These are phyloP conservation scores for Leucoraja ocellata DNA, from an alignment of 2,797 vertebrate species.

Conservation along the genomic window DNA sequence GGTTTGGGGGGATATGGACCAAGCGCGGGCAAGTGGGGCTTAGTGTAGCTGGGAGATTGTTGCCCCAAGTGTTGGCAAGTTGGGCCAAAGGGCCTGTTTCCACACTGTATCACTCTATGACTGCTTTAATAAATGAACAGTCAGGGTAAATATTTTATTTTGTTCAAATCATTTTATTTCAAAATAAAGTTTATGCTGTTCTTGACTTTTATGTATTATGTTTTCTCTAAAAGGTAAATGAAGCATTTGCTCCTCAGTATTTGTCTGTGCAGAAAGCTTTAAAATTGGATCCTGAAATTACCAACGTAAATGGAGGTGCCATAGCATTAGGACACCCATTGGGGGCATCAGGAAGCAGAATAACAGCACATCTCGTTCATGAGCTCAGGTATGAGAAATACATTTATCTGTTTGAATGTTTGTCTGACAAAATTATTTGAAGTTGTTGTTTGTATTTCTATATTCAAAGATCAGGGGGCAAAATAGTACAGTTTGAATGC, in stretches of 20 bases:
- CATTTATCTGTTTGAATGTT: not conserved
- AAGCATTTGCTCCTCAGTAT: slow-evolving; percentile 89
- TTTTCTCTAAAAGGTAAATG: slow-evolving; percentile 72
- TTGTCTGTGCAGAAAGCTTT: slow-evolving; percentile 77
- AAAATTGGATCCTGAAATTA: slow-evolving; percentile 76
- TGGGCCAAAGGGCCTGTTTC: no score
- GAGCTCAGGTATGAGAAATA: slow-evolving; percentile 71
- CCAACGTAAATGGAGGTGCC: slow-evolving; percentile 82
- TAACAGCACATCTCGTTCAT: slow-evolving; percentile 81
- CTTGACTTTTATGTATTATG: not conserved
- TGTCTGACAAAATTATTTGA: not conserved
- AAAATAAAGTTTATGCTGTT: not conserved
- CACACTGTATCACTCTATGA: no score
- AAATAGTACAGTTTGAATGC: not conserved
- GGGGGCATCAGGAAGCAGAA: slow-evolving; percentile 81
- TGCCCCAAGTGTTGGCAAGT: no score
- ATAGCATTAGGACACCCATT: slow-evolving; percentile 90
- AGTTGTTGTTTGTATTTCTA: not conserved
- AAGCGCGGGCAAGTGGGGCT: no score
- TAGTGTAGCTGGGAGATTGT: no score
- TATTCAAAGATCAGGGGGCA: not conserved
- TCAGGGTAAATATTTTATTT: not conserved
- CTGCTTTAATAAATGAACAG: not conserved
- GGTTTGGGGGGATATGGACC: no score
- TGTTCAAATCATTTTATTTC: not conserved